These are phyloP conservation scores for Gracilinanus agilis DNA, from an alignment of 2,113 vertebrate genomes.

Conservation along the genomic window DNA sequence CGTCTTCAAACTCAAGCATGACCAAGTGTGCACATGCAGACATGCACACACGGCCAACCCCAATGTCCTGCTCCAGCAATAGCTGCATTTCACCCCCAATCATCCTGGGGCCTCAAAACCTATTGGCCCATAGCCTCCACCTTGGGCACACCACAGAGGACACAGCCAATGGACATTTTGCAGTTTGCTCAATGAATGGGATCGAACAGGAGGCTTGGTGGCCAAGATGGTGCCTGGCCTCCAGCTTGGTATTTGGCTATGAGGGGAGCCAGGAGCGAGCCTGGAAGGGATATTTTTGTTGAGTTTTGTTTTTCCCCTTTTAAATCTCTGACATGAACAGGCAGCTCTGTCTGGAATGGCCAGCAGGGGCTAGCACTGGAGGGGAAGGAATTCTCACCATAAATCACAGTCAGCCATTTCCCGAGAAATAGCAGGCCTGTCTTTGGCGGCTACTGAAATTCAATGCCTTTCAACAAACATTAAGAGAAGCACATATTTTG, in stretches of 20 bases:
- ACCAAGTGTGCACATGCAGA: not conserved
- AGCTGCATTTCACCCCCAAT: not conserved
- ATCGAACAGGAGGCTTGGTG: not conserved
- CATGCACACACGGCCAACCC: not conserved
- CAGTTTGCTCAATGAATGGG: not conserved
- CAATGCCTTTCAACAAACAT: constrained; percentile 1
- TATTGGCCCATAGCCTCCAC: not conserved
- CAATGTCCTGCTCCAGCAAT: not conserved
- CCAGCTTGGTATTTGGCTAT: not conserved
- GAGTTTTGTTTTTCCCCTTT: not conserved
- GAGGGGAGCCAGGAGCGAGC: not conserved
- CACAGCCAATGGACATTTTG: not conserved
- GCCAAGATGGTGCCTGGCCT: not conserved
- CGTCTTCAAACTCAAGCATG: not conserved
- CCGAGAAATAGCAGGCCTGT: not conserved
- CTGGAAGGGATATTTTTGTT: not conserved
- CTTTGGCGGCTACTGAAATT: constrained; percentile 4
- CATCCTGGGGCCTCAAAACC: not conserved
- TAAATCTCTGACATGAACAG: not conserved
- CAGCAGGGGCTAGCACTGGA: not conserved
- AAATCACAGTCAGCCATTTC: constrained; percentile 7
- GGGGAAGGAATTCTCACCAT: not conserved
- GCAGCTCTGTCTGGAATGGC: not conserved
- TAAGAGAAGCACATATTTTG: not conserved
- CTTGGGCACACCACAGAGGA: not conserved